A percentile compares a stretch with the other conserved stretches of the same genome.
These are phyloP conservation scores for Deroplatys truncata DNA, from an alignment of 2,888 invertebrate genomes.

Conservation along the genomic window DNA sequence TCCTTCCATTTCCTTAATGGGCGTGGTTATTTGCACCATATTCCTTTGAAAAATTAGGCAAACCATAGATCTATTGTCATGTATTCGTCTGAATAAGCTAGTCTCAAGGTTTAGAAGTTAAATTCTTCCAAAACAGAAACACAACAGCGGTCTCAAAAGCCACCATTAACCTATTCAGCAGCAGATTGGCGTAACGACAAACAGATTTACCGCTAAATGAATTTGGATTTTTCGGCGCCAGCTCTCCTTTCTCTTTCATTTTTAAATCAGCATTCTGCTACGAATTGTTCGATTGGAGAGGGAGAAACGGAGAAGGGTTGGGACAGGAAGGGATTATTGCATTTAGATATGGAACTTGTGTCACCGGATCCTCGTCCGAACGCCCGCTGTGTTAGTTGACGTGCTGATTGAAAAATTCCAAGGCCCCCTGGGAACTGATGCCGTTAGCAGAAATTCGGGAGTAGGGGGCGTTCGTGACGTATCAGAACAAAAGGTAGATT, in stretches of 20 bases:
- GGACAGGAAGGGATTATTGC: neutral
- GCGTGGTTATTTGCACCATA: too few species aligned
- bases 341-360: neutral
- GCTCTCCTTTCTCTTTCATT: neutral
- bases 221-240: neutral
- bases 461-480: neutral
- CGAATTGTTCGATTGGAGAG: constrained; percentile 4
- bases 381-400: constrained; percentile 8
- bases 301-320: neutral
- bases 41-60: too few species aligned
- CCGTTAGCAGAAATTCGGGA: neutral
- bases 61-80: too few species aligned
- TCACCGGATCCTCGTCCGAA: neutral
- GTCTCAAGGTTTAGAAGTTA: neutral
- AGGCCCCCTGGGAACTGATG: neutral
- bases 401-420: constrained; percentile 18
- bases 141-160: neutral
- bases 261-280: neutral
- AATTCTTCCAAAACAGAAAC: neutral
- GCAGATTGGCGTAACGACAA: constrained; percentile 6
- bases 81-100: too few species aligned
- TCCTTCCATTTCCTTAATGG: too few species aligned
- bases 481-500: neutral
- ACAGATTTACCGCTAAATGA: constrained; percentile 15
- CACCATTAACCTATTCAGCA: neutral